Percentiles rank a stretch among this genome's conserved stretches.
phyloP scores from a whole-genome alignment of 1,140 invertebrate species.

The Pygmarrhopalites habei region DNA sequence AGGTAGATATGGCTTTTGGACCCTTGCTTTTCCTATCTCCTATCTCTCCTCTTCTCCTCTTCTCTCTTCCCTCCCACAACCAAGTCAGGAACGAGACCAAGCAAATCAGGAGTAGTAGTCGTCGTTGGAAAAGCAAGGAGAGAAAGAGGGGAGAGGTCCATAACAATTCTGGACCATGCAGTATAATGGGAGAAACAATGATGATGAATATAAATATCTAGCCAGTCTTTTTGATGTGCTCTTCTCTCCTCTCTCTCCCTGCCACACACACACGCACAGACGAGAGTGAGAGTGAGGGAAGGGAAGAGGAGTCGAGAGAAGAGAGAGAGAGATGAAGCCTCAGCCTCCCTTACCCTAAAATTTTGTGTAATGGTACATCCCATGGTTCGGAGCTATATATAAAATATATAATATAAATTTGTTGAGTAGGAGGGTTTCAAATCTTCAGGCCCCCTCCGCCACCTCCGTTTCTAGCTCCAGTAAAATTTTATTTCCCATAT shows the following conservation, averaged over 20 bases:
- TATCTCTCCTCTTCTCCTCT: background rate
- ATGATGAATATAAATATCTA: constrained; percentile 34
- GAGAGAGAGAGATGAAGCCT: too few species aligned
- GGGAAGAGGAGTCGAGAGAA: too few species aligned
- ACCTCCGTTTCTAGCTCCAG: constrained; percentile 12
- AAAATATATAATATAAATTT: constrained; percentile 31
- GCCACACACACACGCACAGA: background rate
- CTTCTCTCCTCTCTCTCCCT: background rate
- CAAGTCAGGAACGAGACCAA: too few species aligned
- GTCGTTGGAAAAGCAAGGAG: background rate
- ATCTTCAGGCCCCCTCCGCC: constrained; percentile 8
- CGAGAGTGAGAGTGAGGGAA: too few species aligned
- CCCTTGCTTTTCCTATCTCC: background rate
- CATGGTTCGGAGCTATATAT: constrained; percentile 21
- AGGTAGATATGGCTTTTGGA: constrained; percentile 7
- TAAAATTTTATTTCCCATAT: constrained; percentile 31
- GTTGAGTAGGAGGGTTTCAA: constrained; percentile 21
- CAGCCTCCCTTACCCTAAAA: constrained; percentile 26
- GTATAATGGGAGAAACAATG: constrained; percentile 30
- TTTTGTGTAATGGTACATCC: constrained; percentile 23
- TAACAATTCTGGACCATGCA: constrained; percentile 25
- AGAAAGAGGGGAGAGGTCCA: background rate
- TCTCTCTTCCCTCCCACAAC: too few species aligned
- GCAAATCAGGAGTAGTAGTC: too few species aligned
- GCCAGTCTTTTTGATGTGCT: constrained; percentile 29